These are phyloP conservation scores for Antennarius maculatus DNA, from an alignment of 2,797 vertebrate species.

Conservation along the genomic window DNA sequence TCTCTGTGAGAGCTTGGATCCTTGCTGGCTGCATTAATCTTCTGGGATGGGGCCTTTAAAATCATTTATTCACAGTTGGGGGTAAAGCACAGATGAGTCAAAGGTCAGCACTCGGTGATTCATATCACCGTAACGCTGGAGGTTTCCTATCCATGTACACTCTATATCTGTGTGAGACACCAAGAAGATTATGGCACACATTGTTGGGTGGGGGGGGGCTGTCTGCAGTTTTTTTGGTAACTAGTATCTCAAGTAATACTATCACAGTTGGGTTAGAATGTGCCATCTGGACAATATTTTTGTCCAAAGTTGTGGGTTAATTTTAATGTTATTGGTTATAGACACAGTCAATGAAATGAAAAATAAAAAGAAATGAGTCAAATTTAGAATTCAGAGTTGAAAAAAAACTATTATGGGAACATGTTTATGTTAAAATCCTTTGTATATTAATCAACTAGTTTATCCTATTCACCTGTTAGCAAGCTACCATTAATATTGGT, in stretches of 20 bases:
- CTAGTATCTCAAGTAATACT: constrained; percentile 29
- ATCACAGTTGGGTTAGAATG: constrained; percentile 27
- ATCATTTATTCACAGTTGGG: constrained; percentile 73
- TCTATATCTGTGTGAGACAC: constrained; percentile 43
- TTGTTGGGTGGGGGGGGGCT: constrained; percentile 13
- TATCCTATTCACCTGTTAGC: too few species aligned
- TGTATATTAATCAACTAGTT: too few species aligned
- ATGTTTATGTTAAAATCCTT: too few species aligned
- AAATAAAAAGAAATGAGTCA: background rate
- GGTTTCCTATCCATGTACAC: constrained; percentile 56
- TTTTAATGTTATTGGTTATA: background rate
- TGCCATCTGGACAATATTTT: constrained; percentile 27
- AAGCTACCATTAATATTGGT: too few species aligned
- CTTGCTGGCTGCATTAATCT: constrained; percentile 63
- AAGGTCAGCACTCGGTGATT: constrained; percentile 67
- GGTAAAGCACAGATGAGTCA: constrained; percentile 60
- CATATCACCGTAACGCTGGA: constrained; percentile 61
- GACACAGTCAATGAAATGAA: background rate
- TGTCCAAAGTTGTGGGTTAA: background rate
- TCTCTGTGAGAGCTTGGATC: constrained; percentile 47
- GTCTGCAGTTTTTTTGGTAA: constrained; percentile 48
- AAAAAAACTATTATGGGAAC: too few species aligned
- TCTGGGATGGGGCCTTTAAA: constrained; percentile 61
- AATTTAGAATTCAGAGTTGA: too few species aligned
- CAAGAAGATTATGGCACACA: constrained; percentile 48